phyloP scores from a whole-genome alignment of 2,888 invertebrate genomes.

The Pyralis farinalis region DNA sequence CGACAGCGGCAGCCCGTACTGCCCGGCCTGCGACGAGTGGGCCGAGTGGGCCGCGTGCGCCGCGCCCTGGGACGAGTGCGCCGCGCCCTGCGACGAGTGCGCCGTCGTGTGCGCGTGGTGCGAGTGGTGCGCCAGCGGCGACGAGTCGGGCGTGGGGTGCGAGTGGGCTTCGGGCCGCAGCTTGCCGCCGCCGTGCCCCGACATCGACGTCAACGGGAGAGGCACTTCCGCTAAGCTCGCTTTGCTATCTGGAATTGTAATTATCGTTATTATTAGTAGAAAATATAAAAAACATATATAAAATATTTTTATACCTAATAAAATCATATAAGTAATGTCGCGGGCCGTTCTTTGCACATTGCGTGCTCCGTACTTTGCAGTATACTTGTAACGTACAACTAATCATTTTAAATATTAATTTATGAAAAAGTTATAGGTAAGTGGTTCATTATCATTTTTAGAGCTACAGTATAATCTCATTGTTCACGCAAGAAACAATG shows the following conservation, averaged over 20 bases:
- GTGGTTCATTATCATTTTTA: too few species aligned
- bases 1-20: conserved; percentile 40
- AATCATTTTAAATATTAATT: too few species aligned
- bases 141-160: conserved; percentile 25
- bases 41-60: conserved; percentile 64
- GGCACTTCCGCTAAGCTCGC: conserved; percentile 70
- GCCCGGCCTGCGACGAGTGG: conserved; percentile 54
- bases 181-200: conserved; percentile 21
- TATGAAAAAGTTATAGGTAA: too few species aligned
- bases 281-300: too few species aligned
- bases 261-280: too few species aligned
- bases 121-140: conserved; percentile 56
- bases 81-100: conserved; percentile 41
- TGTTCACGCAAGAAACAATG: too few species aligned
- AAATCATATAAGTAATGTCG: too few species aligned
- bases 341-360: too few species aligned
- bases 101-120: conserved; percentile 26
- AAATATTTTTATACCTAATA: too few species aligned
- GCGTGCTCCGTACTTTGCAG: too few species aligned
- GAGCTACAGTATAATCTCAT: too few species aligned
- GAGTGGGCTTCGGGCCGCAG: conserved; percentile 61
- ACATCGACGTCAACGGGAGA: conserved; percentile 52
- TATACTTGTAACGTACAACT: too few species aligned
- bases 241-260: conserved; percentile 52
- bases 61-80: conserved; percentile 46